phyloP scores from a whole-genome alignment of 2,797 vertebrate genomes.

The Aldrovandia affinis region DNA sequence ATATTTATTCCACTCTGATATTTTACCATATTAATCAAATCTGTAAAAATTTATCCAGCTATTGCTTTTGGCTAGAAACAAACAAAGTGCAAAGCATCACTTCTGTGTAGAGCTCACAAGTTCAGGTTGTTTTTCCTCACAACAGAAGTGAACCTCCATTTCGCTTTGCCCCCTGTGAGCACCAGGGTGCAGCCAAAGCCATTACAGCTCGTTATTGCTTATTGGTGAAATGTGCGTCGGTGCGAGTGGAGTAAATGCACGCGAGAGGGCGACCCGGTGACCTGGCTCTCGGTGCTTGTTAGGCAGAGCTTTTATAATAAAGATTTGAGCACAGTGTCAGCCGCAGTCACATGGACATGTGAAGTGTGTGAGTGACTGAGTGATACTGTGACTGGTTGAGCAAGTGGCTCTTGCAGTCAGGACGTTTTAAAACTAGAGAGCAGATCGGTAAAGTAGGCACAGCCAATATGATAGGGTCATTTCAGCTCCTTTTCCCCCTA shows the following conservation, averaged over 20 bases:
- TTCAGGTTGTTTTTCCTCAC: constrained; percentile 6
- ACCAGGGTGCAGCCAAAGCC: not conserved
- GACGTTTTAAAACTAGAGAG: not conserved
- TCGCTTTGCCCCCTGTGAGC: not conserved
- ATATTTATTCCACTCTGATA: not conserved
- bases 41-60: not conserved
- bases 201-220: constrained; percentile 24
- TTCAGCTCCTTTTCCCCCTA: not conserved
- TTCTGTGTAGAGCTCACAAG: not conserved
- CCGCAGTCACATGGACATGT: not conserved
- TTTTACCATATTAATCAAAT: not conserved
- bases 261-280: constrained; percentile 31
- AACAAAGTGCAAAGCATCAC: not conserved
- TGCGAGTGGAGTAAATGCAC: not conserved
- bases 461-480: not conserved
- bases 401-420: not conserved
- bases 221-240: not conserved
- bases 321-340: not conserved
- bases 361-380: too few relatives aligned
- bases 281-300: constrained; percentile 35
- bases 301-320: not conserved
- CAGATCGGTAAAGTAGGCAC: not conserved
- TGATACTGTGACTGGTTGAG: too few relatives aligned
- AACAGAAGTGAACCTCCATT: not conserved
- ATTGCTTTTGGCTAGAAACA: not conserved